Evolutionary conservation across 2,888 invertebrate genomes (phyloP).

Genomic region (Coelinius sp.): DNA sequence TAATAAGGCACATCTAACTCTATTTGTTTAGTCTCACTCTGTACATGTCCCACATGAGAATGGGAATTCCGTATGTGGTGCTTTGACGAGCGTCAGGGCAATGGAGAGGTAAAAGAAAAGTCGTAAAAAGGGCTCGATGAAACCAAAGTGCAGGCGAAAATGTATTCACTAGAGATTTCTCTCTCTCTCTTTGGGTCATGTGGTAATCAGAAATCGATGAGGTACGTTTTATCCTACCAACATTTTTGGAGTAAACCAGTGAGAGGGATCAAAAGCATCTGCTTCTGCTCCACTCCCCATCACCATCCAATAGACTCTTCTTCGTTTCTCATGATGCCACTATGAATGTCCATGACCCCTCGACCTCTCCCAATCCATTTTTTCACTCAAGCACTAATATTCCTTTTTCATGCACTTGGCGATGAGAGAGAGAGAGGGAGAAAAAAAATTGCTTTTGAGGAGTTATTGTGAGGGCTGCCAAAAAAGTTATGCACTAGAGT

Average conservation of each 20-base stretch:
- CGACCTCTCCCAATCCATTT: constrained; percentile 19
- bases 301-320: neutral
- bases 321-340: constrained; percentile 3
- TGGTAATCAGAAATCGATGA: constrained; percentile 57
- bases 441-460: neutral
- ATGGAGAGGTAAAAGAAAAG: neutral
- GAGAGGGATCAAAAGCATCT: constrained; percentile 17
- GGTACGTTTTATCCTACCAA: constrained; percentile 40
- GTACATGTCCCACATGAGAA: neutral
- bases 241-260: constrained; percentile 21
- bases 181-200: neutral
- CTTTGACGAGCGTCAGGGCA: constrained; percentile 15
- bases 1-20: no score
- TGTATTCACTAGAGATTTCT: neutral
- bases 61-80: neutral
- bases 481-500: constrained; percentile 15
- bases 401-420: neutral
- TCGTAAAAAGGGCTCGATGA: neutral
- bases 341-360: constrained; percentile 20
- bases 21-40: neutral
- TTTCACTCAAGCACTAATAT: constrained; percentile 7
- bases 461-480: constrained; percentile 16
- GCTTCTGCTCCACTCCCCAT: neutral
- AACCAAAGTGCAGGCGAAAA: constrained; percentile 8
- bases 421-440: neutral